Evolutionary conservation across 2,888 invertebrate species (phyloP).

Genomic region (Hydroisotoma schaefferi): DNA sequence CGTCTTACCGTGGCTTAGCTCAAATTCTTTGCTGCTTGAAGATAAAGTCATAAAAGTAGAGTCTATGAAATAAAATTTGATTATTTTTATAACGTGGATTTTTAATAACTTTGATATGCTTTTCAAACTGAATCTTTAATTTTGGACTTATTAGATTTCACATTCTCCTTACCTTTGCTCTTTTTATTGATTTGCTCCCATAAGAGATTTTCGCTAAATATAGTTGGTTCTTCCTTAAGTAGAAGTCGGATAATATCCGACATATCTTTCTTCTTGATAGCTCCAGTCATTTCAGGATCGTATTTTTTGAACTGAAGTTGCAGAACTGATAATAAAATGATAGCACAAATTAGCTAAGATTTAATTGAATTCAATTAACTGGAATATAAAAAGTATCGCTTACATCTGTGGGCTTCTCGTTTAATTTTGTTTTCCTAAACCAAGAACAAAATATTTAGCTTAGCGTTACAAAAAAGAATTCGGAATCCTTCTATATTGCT

Average conservation of each 20-base stretch:
- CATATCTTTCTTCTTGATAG: conserved; percentile 27
- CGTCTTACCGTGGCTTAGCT: conserved; percentile 18
- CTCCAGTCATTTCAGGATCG: conserved; percentile 35
- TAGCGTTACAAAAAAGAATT: no score
- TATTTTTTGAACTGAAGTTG: conserved; percentile 32
- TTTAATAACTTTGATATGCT: no score
- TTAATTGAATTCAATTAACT: neutral
- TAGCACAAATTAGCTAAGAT: no score
- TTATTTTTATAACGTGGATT: neutral
- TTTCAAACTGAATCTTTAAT: neutral
- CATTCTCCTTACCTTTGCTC: conserved; percentile 23
- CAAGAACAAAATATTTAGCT: no score
- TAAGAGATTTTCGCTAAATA: conserved; percentile 29
- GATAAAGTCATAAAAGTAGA: neutral
- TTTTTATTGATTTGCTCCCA: conserved; percentile 23
- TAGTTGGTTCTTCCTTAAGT: conserved; percentile 34
- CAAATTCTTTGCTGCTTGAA: no score
- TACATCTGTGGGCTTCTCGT: conserved; percentile 35
- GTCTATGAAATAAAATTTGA: neutral
- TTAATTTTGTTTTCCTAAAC: conserved; percentile 38
- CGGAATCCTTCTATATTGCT: no score
- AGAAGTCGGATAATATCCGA: conserved; percentile 25
- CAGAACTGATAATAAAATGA: conserved; percentile 25
- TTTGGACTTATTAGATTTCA: neutral
- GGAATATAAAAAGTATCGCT: conserved; percentile 7